Conservation (phyloP, 1,140 invertebrate genomes). For the Heliconius hermathena region DNA sequence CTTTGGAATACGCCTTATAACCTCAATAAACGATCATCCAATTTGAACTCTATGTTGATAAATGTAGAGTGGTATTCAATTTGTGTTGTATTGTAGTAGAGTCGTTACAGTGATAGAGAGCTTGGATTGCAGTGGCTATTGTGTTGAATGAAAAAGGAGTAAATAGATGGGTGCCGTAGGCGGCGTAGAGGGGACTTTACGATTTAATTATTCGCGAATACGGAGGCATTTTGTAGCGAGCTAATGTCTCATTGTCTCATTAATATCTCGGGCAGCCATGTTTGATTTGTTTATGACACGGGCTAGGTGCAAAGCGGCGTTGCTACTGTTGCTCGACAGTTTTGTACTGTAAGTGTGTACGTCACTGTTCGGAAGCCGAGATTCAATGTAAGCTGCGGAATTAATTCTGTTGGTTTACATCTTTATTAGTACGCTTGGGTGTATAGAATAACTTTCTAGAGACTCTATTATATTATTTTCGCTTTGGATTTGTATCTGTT, state of each 20-base stretch:
- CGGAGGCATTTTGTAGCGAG: conserved; percentile 81
- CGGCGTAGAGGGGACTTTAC: conserved; percentile 80
- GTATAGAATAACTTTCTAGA: conserved; percentile 21
- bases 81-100: conserved; percentile 37
- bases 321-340: conserved; percentile 39
- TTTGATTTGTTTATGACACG: conserved; percentile 81
- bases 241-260: conserved; percentile 82
- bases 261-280: conserved; percentile 79
- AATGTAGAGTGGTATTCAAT: not conserved
- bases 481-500: not conserved
- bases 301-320: conserved; percentile 60
- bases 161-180: conserved; percentile 76
- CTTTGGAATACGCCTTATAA: conserved; percentile 72
- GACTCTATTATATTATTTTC: not conserved
- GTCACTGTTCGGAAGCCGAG: conserved; percentile 49
- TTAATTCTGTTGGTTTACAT: conserved; percentile 48
- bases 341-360: conserved; percentile 36
- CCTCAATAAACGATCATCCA: conserved; percentile 19
- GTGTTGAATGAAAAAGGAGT: conserved; percentile 82
- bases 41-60: conserved; percentile 34
- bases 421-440: conserved; percentile 40
- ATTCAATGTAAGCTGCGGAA: conserved; percentile 48
- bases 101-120: conserved; percentile 53
- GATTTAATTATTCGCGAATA: conserved; percentile 82
- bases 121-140: conserved; percentile 76